A percentile compares a stretch with the other conserved stretches of the same genome.
phyloP scores from a whole-genome alignment of 1,140 invertebrate species.

The Paracyclopina nana region DNA sequence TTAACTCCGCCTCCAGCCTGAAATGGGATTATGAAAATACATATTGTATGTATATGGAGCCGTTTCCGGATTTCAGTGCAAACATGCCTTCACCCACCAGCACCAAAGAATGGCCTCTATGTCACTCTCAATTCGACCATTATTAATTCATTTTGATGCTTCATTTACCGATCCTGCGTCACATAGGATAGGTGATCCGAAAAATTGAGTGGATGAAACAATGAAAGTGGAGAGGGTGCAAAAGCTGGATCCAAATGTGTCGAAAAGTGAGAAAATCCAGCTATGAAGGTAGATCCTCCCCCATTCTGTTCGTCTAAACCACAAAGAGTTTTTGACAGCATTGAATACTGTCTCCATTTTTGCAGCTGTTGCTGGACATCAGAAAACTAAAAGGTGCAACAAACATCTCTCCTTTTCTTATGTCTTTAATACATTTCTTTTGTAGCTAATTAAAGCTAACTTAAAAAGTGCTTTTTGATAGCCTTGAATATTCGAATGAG shows the following conservation, averaged over 20 bases:
- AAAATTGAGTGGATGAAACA: constrained; percentile 14
- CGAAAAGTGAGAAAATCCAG: constrained; percentile 12
- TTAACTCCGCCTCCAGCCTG: constrained; percentile 2
- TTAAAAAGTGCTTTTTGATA: too few species aligned
- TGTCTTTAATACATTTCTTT: too few species aligned
- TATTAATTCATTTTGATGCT: too few species aligned
- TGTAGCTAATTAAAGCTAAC: too few species aligned
- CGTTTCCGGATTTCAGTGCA: too few species aligned
- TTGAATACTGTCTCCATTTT: not conserved
- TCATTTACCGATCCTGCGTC: constrained; percentile 12
- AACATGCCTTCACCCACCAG: too few species aligned
- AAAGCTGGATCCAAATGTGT: not conserved
- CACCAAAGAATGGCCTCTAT: too few species aligned
- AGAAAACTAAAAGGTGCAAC: not conserved
- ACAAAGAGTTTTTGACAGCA: not conserved
- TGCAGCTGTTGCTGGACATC: not conserved
- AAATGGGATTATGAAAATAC: too few species aligned
- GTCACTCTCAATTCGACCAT: too few species aligned
- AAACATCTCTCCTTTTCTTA: too few species aligned
- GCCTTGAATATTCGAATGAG: too few species aligned
- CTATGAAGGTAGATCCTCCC: constrained; percentile 11
- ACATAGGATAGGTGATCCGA: constrained; percentile 14
- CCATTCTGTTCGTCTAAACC: not conserved
- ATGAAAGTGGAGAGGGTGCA: constrained; percentile 7
- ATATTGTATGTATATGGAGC: too few species aligned